Conservation (phyloP, 2,888 invertebrate species). For the Ormyrus labotus region DNA sequence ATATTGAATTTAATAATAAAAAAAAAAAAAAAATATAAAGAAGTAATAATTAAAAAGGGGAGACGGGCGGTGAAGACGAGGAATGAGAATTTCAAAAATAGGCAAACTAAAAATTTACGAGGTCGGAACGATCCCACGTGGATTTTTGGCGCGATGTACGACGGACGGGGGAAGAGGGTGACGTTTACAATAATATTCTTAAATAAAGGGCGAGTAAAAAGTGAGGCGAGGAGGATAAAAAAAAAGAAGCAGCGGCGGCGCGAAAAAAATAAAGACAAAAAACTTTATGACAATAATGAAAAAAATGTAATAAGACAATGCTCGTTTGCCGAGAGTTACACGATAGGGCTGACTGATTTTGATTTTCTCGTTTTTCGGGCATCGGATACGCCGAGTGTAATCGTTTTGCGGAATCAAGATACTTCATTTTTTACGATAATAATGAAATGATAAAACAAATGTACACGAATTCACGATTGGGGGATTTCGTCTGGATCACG, state of each 20-base stretch:
- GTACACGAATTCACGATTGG: constrained; percentile 21
- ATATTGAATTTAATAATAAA: constrained; percentile 59
- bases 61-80: constrained; percentile 60
- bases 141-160: constrained; percentile 47
- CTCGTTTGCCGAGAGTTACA: constrained; percentile 59
- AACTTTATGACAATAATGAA: constrained; percentile 63
- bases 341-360: constrained; percentile 63
- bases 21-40: constrained; percentile 53
- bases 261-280: constrained; percentile 43
- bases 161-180: constrained; percentile 42
- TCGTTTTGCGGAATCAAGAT: constrained; percentile 58
- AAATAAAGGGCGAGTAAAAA: constrained; percentile 45
- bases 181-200: constrained; percentile 56
- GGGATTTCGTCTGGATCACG: constrained; percentile 15
- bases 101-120: constrained; percentile 54
- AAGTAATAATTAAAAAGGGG: constrained; percentile 60
- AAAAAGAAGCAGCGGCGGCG: constrained; percentile 20
- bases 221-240: constrained; percentile 31
- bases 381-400: constrained; percentile 48
- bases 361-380: constrained; percentile 53
- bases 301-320: constrained; percentile 57
- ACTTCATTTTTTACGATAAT: constrained; percentile 42
- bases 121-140: constrained; percentile 50
- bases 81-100: constrained; percentile 55
- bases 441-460: constrained; percentile 26